Percentiles rank a stretch among this genome's conserved stretches.
Evolutionary conservation across 2,113 vertebrate genomes (phyloP).

Genomic region (Campylomormyrus numenius): DNA sequence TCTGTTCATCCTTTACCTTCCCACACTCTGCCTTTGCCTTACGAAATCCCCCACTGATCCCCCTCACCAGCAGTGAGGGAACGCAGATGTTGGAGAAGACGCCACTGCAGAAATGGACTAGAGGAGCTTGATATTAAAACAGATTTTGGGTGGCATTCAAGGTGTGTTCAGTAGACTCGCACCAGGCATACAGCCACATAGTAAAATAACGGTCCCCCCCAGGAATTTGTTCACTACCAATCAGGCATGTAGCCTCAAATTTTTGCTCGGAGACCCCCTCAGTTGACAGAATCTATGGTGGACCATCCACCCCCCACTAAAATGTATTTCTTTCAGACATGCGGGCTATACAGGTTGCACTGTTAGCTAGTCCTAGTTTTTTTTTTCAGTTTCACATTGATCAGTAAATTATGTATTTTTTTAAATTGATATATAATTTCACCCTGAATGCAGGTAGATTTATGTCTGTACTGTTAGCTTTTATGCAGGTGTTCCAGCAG

Average conservation of each 20-base stretch:
- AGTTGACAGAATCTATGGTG: not conserved
- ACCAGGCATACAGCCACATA: not conserved
- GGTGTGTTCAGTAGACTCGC: not conserved
- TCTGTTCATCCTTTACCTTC: constrained; percentile 12
- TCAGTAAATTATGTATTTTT: not conserved
- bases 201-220: not conserved
- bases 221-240: not conserved
- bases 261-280: not conserved
- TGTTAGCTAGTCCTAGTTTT: not conserved
- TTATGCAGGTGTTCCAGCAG: not conserved
- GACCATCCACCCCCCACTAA: not conserved
- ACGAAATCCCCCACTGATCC: not conserved
- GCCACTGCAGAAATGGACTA: not conserved
- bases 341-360: not conserved
- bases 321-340: not conserved
- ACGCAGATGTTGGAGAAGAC: not conserved
- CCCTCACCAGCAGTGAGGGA: not conserved
- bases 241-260: not conserved
- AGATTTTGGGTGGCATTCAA: not conserved
- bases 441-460: not conserved
- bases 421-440: not conserved
- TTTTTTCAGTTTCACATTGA: not conserved
- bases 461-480: not conserved
- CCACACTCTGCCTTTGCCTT: constrained; percentile 18
- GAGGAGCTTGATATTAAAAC: not conserved